Percentiles rank a stretch among this genome's conserved stretches.
Evolutionary conservation across 2,888 invertebrate genomes (phyloP).

Genomic region (Drosophila percnosoma): DNA sequence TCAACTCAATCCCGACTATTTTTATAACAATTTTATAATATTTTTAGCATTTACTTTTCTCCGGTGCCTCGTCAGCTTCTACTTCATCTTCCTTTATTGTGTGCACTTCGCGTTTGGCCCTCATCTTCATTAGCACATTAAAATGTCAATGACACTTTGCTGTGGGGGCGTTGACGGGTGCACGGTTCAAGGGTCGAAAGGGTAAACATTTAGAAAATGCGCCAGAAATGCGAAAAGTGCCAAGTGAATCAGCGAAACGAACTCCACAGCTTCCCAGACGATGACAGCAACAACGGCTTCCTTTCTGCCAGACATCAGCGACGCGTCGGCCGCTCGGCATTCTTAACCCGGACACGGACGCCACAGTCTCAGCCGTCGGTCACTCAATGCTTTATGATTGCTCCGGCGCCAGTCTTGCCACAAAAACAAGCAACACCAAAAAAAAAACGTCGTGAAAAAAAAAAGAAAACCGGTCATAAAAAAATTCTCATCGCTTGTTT

Average conservation of each 20-base stretch:
- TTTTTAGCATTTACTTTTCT: conserved; percentile 51
- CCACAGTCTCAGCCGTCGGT: conserved; percentile 29
- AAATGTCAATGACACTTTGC: conserved; percentile 79
- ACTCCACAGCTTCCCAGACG: conserved; percentile 22
- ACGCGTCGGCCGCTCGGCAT: conserved; percentile 49
- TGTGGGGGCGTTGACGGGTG: conserved; percentile 36
- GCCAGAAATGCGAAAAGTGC: conserved; percentile 61
- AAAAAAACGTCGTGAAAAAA: not conserved
- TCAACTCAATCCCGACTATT: conserved; percentile 58
- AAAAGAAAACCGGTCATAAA: conserved; percentile 61
- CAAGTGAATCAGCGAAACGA: conserved; percentile 24
- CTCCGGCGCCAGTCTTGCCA: conserved; percentile 56
- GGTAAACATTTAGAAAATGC: conserved; percentile 76
- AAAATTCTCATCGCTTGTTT: conserved; percentile 74
- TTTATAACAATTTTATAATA: conserved; percentile 73
- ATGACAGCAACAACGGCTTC: conserved; percentile 28
- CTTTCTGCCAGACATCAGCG: conserved; percentile 37
- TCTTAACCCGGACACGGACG: conserved; percentile 42
- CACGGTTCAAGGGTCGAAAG: conserved; percentile 48
- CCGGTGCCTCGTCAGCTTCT: not conserved
- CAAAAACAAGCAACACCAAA: conserved; percentile 18
- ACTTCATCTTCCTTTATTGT: conserved; percentile 8
- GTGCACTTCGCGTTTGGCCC: conserved; percentile 54
- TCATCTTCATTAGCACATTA: conserved; percentile 81
- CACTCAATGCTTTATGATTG: conserved; percentile 70